A percentile compares a stretch with the other conserved stretches of the same genome.
These are phyloP conservation scores for Smittia aterrima DNA, from an alignment of 2,888 invertebrate genomes.

Conservation along the genomic window DNA sequence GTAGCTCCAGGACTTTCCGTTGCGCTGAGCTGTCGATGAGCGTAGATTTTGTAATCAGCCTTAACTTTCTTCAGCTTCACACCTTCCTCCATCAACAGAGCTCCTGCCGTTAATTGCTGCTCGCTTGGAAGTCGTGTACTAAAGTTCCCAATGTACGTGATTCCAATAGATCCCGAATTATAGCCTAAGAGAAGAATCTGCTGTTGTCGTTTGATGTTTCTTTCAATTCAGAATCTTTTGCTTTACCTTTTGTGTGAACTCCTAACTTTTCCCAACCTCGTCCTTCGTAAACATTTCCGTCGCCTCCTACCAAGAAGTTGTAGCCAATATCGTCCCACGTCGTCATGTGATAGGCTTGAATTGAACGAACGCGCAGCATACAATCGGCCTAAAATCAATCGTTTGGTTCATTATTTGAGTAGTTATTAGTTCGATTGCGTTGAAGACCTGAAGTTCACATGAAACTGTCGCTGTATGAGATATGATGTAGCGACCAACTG, in stretches of 20 bases:
- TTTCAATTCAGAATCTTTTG: too few species aligned
- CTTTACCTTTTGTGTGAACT: conserved; percentile 61
- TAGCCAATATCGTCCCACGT: conserved; percentile 70
- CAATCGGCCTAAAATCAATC: conserved; percentile 59
- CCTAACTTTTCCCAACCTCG: conserved; percentile 73
- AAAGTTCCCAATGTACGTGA: conserved; percentile 73
- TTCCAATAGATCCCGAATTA: conserved; percentile 65
- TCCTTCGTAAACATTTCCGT: conserved; percentile 71
- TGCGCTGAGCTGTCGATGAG: conserved; percentile 64
- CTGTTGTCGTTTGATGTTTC: too few species aligned
- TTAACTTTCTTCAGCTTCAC: conserved; percentile 61
- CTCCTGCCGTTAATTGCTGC: conserved; percentile 61
- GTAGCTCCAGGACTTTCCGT: conserved; percentile 69
- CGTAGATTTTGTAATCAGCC: conserved; percentile 65
- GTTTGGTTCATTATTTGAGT: not conserved
- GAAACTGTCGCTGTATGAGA: conserved; percentile 64
- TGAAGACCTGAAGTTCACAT: conserved; percentile 59
- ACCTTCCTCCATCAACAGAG: conserved; percentile 62
- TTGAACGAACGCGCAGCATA: conserved; percentile 59
- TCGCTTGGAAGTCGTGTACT: conserved; percentile 56
- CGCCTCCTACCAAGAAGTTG: conserved; percentile 77
- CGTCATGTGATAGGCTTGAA: conserved; percentile 67
- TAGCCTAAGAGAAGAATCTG: too few species aligned
- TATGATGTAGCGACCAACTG: conserved; percentile 60
- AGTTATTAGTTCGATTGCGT: too few species aligned